Conservation (phyloP, 1,140 invertebrate species). For the Pygmarrhopalites habei region DNA sequence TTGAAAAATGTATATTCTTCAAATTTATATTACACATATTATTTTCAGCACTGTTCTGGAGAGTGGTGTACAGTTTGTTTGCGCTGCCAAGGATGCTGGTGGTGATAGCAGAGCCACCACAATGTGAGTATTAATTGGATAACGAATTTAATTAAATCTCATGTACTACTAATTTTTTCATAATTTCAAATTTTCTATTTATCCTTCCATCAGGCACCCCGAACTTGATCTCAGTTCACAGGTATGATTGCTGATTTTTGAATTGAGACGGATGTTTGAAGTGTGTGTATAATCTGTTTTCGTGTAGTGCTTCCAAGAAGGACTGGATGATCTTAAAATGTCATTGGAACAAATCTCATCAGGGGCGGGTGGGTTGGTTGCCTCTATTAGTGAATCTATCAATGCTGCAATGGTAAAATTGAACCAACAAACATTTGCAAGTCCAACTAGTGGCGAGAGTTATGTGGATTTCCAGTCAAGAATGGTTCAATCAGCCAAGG, state of each 20-base stretch:
- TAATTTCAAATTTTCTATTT: too few species aligned
- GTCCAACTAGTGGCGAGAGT: conserved; percentile 54
- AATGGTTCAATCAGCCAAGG: conserved; percentile 89
- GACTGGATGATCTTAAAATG: conserved; percentile 36
- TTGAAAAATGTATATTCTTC: too few species aligned
- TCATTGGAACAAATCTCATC: conserved; percentile 38
- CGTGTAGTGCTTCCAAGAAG: conserved; percentile 38
- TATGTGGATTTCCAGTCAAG: conserved; percentile 96
- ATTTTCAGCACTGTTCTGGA: conserved; percentile 91
- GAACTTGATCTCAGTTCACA: conserved; percentile 37
- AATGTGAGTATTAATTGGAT: too few species aligned
- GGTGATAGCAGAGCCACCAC: conserved; percentile 69
- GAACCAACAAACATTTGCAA: conserved; percentile 41
- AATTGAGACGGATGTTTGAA: too few species aligned
- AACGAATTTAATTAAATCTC: too few species aligned
- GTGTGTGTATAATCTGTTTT: conserved; percentile 1
- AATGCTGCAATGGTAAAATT: conserved; percentile 38
- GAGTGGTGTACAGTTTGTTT: conserved; percentile 74
- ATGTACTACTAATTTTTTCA: too few species aligned
- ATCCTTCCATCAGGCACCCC: too few species aligned
- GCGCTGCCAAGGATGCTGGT: conserved; percentile 76
- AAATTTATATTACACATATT: too few species aligned
- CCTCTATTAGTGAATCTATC: conserved; percentile 75
- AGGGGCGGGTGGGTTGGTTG: conserved; percentile 62
- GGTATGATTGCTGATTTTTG: conserved; percentile 17